Evolutionary conservation across 2,113 vertebrate species (phyloP).

Genomic region (Raja brachyura): DNA sequence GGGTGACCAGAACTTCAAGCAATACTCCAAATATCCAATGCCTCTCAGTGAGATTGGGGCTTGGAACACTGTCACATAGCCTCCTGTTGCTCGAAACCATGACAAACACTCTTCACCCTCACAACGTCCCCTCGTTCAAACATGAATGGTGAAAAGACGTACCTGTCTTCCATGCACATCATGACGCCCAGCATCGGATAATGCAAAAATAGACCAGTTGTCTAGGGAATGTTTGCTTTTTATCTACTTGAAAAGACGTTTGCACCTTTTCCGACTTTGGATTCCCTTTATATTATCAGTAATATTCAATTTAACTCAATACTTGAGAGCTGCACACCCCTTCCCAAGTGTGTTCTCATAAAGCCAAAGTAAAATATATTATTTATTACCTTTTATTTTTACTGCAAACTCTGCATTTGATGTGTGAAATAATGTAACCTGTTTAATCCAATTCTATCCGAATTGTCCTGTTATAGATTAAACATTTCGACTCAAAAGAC

Average conservation of each 20-base stretch:
- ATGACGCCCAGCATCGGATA: not conserved
- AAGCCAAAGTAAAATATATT: constrained; percentile 38
- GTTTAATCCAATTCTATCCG: not conserved
- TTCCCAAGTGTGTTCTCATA: not conserved
- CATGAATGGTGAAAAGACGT: not conserved
- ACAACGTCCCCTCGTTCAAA: not conserved
- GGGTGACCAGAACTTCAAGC: no score
- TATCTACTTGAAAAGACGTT: not conserved
- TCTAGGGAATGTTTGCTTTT: not conserved
- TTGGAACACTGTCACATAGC: not conserved
- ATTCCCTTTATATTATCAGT: constrained; percentile 29
- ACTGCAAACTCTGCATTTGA: not conserved
- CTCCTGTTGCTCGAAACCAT: not conserved
- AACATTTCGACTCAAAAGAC: not conserved
- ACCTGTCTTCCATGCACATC: not conserved
- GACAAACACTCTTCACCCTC: not conserved
- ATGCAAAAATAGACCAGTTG: not conserved
- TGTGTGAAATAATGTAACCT: constrained; percentile 13
- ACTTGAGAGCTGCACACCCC: not conserved
- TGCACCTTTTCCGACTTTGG: not conserved
- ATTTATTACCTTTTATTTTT: constrained; percentile 31
- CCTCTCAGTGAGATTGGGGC: no score
- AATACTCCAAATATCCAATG: no score
- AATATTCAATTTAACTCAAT: constrained; percentile 1
- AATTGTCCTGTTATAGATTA: not conserved